A percentile compares a stretch with the other conserved stretches of the same genome.
These are phyloP conservation scores for Brachyptera putata DNA, from an alignment of 2,888 invertebrate genomes.

Conservation along the genomic window DNA sequence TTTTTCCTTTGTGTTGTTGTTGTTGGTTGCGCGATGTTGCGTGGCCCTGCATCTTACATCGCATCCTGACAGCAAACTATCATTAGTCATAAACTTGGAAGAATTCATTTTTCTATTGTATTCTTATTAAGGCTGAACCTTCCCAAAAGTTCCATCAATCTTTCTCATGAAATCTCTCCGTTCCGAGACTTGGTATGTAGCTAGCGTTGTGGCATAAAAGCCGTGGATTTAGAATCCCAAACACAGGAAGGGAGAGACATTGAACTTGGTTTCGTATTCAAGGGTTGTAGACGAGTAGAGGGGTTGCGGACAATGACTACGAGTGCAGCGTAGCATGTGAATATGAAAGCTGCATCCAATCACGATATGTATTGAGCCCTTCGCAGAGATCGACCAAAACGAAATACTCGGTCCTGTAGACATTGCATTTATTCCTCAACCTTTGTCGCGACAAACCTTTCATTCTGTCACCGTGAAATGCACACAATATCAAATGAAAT, in stretches of 20 bases:
- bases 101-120: conserved; percentile 36
- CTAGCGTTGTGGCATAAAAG: conserved; percentile 28
- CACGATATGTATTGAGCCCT: conserved; percentile 21
- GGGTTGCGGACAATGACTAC: conserved; percentile 18
- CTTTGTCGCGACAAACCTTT: not conserved
- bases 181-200: not conserved
- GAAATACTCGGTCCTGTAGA: conserved; percentile 7
- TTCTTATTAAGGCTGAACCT: conserved; percentile 34
- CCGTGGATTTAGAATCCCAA: conserved; percentile 15
- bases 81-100: conserved; percentile 35
- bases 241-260: not conserved
- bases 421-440: not conserved
- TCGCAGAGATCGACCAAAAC: conserved; percentile 18
- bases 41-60: conserved; percentile 24
- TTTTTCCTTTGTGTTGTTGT: conserved; percentile 9
- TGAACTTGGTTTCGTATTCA: conserved; percentile 15
- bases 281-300: too few relatives aligned
- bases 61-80: conserved; percentile 33
- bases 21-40: not conserved
- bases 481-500: not conserved
- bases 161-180: conserved; percentile 25
- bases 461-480: not conserved
- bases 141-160: conserved; percentile 32
- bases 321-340: conserved; percentile 23
- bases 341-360: conserved; percentile 29